Base-by-base conservation (phyloP, 2,888 invertebrate genomes). In the Ectemnius cavifrons region DNA sequence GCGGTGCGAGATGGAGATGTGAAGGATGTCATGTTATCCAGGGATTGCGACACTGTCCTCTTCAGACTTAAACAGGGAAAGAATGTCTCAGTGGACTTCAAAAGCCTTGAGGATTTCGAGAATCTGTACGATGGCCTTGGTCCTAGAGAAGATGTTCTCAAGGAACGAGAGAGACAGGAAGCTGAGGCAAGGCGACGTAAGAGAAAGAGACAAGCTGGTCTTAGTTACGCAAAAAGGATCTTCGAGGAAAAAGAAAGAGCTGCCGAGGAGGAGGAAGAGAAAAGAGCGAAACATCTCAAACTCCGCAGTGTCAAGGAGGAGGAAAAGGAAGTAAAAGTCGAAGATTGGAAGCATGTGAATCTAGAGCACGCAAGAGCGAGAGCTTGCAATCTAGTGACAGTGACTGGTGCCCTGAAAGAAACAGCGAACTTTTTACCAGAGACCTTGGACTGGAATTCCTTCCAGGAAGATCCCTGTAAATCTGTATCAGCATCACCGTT, bases 1-100 rank as follows among this genome's bases (percentile, higher is more conserved):
- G 96, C 96, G 3, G 94, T 96, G 63, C 92, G 95, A 23, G 95
- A 95, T 83, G 96, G 96, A 67, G 95, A 96, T 82, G 94, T 96
- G 46, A 93, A 94, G 71, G 95, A 96, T 86, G 94, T 96, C 2
- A 94, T 96, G 93, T 91, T 96, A 18, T 95, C 95, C 3, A 94
- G 95, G 85, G 94, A 95, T 87, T 94, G 94, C 66, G 95, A 96
- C 87, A 95, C 94, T 75, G 94, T 96, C 77, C 91, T 96, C 20
- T 93, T 96, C 16, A 94, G 95, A 91, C 92, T 95, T 82, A 95
- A 94, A 88, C 94, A 95, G 84, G 95, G 95, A 18, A 94, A 94
- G 73, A 95, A 94, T 91, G 94, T 96, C n/a, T 94, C 95, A 0
- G 92, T 96, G 86, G 95, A 95, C 78, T 93, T 95, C 80, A 92